These are phyloP conservation scores for Ectemnius cavifrons DNA, from an alignment of 2,888 invertebrate genomes.

Conservation along the genomic window DNA sequence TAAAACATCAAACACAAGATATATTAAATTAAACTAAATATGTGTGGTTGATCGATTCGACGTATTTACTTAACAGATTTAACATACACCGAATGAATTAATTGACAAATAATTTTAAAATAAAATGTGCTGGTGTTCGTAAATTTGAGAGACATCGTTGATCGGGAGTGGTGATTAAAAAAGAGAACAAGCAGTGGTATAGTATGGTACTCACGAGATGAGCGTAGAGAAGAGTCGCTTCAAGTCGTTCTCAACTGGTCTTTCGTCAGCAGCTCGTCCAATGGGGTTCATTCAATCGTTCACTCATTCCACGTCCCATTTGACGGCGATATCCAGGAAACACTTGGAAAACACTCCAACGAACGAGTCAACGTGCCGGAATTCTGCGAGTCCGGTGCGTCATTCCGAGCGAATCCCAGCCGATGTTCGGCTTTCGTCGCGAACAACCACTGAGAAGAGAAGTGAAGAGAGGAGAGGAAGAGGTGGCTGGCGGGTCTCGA, in stretches of 20 bases:
- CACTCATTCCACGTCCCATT: conserved; percentile 22
- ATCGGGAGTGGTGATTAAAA: too few species aligned
- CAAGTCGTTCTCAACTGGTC: too few species aligned
- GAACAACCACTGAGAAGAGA: too few species aligned
- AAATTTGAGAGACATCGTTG: too few species aligned
- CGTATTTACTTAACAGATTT: too few species aligned
- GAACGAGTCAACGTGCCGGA: conserved; percentile 14
- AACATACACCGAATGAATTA: too few species aligned
- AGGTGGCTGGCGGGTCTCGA: background rate
- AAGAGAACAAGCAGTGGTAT: too few species aligned
- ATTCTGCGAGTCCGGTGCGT: conserved; percentile 14
- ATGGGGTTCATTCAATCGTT: conserved; percentile 40
- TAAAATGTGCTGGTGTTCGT: too few species aligned
- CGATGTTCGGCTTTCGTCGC: background rate
- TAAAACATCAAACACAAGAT: too few species aligned
- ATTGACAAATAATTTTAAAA: too few species aligned
- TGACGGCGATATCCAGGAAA: conserved; percentile 1
- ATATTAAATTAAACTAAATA: too few species aligned
- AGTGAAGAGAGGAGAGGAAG: background rate
- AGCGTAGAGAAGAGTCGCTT: conserved; percentile 20
- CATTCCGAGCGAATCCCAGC: conserved; percentile 4
- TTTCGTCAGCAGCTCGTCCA: conserved; percentile 33
- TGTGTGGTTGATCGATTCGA: too few species aligned
- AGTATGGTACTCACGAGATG: conserved; percentile 43
- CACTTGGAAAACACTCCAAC: background rate